These are phyloP conservation scores for Lepidotrigona ventralis DNA, from an alignment of 1,140 invertebrate species.

Conservation along the genomic window DNA sequence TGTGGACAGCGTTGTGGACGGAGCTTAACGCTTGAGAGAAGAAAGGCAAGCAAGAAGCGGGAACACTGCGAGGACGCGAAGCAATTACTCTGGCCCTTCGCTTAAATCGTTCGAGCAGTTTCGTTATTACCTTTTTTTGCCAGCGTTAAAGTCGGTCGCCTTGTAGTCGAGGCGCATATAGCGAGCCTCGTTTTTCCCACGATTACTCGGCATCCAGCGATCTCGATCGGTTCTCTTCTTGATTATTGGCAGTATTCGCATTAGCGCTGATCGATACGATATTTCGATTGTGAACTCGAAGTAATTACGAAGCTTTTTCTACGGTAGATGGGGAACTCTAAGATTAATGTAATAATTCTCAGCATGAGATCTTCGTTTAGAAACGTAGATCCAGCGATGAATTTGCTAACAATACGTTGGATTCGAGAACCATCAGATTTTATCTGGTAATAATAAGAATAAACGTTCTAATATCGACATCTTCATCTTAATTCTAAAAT, in stretches of 20 bases:
- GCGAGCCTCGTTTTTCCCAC: slow-evolving; percentile 42
- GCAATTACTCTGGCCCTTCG: slow-evolving; percentile 43
- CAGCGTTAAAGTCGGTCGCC: slow-evolving; percentile 38
- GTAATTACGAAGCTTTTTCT: too few relatives aligned
- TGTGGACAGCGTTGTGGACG: slow-evolving; percentile 5
- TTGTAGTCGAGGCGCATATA: slow-evolving; percentile 3
- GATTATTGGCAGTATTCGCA: background rate
- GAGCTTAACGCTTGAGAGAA: slow-evolving; percentile 16
- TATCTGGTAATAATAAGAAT: too few relatives aligned
- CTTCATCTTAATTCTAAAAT: too few relatives aligned
- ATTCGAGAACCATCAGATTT: too few relatives aligned
- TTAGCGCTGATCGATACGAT: background rate
- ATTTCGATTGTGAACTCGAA: too few relatives aligned
- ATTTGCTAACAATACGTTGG: too few relatives aligned
- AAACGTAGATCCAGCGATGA: too few relatives aligned
- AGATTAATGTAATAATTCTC: too few relatives aligned
- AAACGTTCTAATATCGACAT: too few relatives aligned
- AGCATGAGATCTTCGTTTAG: too few relatives aligned
- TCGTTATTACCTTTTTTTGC: slow-evolving; percentile 50
- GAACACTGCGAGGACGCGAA: slow-evolving; percentile 13
- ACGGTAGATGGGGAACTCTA: too few relatives aligned
- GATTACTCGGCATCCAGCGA: slow-evolving; percentile 24
- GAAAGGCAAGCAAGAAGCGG: slow-evolving; percentile 1
- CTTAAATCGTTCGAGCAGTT: slow-evolving; percentile 53
- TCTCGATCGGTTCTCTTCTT: background rate